phyloP scores from a whole-genome alignment of 2,797 vertebrate species.

The Enteromius viviparus region DNA sequence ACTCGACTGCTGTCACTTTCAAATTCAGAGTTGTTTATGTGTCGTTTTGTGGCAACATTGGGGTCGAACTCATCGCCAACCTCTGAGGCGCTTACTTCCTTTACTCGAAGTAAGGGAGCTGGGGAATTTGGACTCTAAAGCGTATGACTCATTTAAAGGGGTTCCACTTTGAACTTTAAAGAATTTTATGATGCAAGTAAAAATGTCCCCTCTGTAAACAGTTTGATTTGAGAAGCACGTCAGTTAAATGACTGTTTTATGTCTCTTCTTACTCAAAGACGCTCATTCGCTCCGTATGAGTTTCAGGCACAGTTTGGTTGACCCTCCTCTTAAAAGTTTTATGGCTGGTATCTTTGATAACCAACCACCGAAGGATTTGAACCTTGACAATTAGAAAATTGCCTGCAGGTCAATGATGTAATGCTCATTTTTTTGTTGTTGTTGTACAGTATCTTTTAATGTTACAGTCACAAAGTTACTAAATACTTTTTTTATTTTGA shows the following conservation, averaged over 20 bases:
- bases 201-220: constrained; percentile 64
- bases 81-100: constrained; percentile 62
- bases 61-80: constrained; percentile 66
- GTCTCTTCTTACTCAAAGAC: constrained; percentile 54
- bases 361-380: constrained; percentile 60
- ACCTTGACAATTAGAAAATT: constrained; percentile 14
- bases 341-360: constrained; percentile 56
- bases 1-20: constrained; percentile 30
- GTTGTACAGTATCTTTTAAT: background rate
- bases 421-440: background rate
- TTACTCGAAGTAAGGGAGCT: constrained; percentile 63
- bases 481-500: background rate
- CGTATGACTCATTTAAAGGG: constrained; percentile 63
- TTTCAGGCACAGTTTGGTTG: constrained; percentile 58
- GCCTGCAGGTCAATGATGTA: background rate
- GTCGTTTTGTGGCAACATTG: constrained; percentile 62
- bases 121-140: constrained; percentile 57
- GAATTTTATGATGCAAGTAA: constrained; percentile 69
- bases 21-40: constrained; percentile 67
- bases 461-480: background rate
- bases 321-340: constrained; percentile 62
- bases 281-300: constrained; percentile 59
- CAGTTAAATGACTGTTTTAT: constrained; percentile 63
- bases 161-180: constrained; percentile 64
- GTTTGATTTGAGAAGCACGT: constrained; percentile 64